Conservation (phyloP, 2,888 invertebrate species). For the Drosophila glabriapex region DNA sequence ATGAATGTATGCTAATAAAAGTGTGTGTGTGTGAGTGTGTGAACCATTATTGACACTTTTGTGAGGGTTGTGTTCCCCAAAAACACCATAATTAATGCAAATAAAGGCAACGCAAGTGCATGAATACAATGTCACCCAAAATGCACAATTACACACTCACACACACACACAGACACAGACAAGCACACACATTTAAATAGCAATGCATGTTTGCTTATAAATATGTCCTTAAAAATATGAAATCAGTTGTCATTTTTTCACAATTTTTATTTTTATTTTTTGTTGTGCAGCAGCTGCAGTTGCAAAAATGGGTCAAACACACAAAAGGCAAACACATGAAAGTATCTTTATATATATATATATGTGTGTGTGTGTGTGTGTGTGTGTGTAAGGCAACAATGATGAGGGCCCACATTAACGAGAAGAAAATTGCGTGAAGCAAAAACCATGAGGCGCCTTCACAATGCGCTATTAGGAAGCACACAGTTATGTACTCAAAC, state of each 20-base stretch:
- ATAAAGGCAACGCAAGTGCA: slow-evolving; percentile 4
- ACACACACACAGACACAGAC: background rate
- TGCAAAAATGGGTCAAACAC: slow-evolving; percentile 61
- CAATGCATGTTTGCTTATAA: slow-evolving; percentile 14
- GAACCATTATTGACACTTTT: background rate
- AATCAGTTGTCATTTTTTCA: slow-evolving; percentile 18
- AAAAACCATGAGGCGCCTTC: slow-evolving; percentile 41
- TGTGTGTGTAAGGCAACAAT: slow-evolving; percentile 33
- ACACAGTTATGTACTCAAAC: slow-evolving; percentile 29
- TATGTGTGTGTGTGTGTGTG: background rate
- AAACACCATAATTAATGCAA: slow-evolving; percentile 18
- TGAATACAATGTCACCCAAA: slow-evolving; percentile 38
- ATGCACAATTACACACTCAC: slow-evolving; percentile 11
- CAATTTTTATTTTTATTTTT: slow-evolving; percentile 1
- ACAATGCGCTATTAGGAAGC: slow-evolving; percentile 47
- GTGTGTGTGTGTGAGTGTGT: background rate
- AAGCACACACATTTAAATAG: background rate
- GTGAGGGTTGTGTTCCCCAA: background rate
- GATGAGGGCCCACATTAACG: slow-evolving; percentile 51
- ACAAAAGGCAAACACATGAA: slow-evolving; percentile 43
- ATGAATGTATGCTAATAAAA: background rate
- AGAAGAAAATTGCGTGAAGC: slow-evolving; percentile 27
- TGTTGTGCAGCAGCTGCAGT: slow-evolving; percentile 25
- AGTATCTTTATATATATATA: slow-evolving; percentile 15
- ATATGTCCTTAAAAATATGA: slow-evolving; percentile 20